phyloP scores from a whole-genome alignment of 2,888 invertebrate genomes.

The Hemithea aestivaria region DNA sequence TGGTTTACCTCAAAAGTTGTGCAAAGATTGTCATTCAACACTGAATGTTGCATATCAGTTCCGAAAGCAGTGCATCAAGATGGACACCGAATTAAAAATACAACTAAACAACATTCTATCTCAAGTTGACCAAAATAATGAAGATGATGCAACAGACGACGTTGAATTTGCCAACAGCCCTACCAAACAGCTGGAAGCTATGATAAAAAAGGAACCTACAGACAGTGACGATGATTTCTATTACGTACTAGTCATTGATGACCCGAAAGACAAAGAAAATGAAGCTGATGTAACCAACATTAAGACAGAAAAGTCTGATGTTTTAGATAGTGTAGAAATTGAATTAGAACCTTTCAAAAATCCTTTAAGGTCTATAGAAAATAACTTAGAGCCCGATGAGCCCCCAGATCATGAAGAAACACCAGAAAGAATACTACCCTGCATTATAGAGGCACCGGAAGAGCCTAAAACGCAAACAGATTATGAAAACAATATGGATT shows the following conservation, averaged over 20 bases:
- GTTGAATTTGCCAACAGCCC: constrained; percentile 56
- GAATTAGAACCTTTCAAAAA: constrained; percentile 20
- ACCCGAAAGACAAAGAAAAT: constrained; percentile 34
- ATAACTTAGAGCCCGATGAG: constrained; percentile 1
- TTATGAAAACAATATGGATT: constrained; percentile 58
- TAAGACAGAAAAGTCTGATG: constrained; percentile 10
- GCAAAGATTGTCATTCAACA: constrained; percentile 53
- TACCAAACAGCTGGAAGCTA: constrained; percentile 58
- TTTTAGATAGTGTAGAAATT: constrained; percentile 13
- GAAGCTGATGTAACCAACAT: background rate
- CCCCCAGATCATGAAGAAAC: constrained; percentile 2
- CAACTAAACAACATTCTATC: constrained; percentile 50
- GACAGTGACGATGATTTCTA: constrained; percentile 72
- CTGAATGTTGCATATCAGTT: constrained; percentile 66
- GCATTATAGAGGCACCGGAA: constrained; percentile 7
- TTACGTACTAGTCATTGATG: constrained; percentile 70
- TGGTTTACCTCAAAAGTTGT: constrained; percentile 66
- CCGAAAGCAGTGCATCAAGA: constrained; percentile 65
- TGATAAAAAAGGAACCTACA: constrained; percentile 62
- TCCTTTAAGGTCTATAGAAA: constrained; percentile 5
- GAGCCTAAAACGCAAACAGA: constrained; percentile 16
- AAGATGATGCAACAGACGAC: constrained; percentile 25
- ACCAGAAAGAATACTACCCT: constrained; percentile 2
- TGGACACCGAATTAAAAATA: constrained; percentile 61
- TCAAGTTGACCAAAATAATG: constrained; percentile 34